Percentiles rank a stretch among this genome's conserved stretches.
phyloP scores from a whole-genome alignment of 2,113 vertebrate species.

The Trachemys scripta region DNA sequence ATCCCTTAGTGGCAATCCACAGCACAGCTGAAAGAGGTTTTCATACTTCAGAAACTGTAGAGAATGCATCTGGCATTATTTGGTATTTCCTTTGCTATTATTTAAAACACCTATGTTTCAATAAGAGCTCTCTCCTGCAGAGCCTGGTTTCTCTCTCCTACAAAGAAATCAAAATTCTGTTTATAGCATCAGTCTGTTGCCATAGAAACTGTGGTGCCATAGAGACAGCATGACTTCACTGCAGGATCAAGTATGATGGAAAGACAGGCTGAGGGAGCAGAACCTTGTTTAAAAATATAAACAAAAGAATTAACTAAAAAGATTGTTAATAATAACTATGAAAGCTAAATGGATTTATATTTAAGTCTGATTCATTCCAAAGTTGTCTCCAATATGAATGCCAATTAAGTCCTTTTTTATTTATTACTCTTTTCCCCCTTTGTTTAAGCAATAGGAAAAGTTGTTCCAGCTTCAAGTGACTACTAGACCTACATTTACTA shows the following conservation, averaged over 20 bases:
- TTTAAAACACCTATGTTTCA: background rate
- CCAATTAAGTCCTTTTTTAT: background rate
- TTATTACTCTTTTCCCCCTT: background rate
- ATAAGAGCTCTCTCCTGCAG: background rate
- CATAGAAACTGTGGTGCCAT: background rate
- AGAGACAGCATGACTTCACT: background rate
- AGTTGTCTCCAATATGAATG: background rate
- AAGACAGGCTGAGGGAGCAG: background rate
- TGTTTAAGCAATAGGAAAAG: background rate
- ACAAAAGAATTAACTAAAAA: background rate
- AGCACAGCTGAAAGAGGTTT: background rate
- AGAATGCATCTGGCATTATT: background rate
- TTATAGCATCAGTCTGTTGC: background rate
- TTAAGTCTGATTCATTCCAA: background rate
- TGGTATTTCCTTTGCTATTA: background rate
- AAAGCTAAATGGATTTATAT: background rate
- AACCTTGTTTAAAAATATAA: background rate
- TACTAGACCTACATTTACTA: background rate
- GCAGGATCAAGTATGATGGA: constrained; percentile 24
- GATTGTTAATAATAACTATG: background rate
- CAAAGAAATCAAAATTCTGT: background rate
- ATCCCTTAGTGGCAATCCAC: background rate
- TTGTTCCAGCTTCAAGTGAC: background rate
- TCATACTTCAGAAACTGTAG: background rate
- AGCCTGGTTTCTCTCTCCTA: constrained; percentile 1